Conservation (phyloP, 1,140 invertebrate genomes). For the Pogonomyrmex barbatus region DNA sequence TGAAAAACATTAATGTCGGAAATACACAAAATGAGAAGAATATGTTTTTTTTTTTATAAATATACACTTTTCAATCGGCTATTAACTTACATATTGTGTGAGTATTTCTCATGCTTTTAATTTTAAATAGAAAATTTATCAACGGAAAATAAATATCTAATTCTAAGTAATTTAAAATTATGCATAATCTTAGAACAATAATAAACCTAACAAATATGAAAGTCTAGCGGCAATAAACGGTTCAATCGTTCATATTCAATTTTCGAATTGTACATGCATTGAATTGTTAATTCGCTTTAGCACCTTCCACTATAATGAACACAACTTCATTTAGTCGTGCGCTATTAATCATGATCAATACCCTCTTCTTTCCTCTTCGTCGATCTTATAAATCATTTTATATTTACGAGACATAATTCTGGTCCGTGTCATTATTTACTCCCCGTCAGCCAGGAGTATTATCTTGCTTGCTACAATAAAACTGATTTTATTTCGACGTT, state of each 20-base stretch:
- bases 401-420: slow-evolving; percentile 43
- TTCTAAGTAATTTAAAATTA: not conserved
- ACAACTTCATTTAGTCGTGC: slow-evolving; percentile 6
- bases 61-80: not conserved
- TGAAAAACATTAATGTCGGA: slow-evolving; percentile 32
- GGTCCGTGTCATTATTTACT: slow-evolving; percentile 32
- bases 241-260: not conserved
- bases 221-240: not conserved
- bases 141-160: not conserved
- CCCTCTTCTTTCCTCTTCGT: not conserved
- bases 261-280: not conserved
- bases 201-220: not conserved
- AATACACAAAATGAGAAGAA: not conserved
- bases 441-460: not conserved
- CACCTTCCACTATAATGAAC: not conserved
- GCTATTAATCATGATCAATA: slow-evolving; percentile 49
- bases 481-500: slow-evolving; percentile 56
- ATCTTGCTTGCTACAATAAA: slow-evolving; percentile 24
- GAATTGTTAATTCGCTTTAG: slow-evolving; percentile 14
- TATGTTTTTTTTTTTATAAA: not conserved
- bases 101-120: not conserved
- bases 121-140: not conserved
- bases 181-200: not conserved
- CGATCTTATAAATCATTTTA: slow-evolving; percentile 45
- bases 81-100: not conserved